Evolutionary conservation across 92 coral and sea anemone genomes (phyloP), one percentile per base, ranked within the genome.

Genomic region (Siderastrea radians): DNA sequence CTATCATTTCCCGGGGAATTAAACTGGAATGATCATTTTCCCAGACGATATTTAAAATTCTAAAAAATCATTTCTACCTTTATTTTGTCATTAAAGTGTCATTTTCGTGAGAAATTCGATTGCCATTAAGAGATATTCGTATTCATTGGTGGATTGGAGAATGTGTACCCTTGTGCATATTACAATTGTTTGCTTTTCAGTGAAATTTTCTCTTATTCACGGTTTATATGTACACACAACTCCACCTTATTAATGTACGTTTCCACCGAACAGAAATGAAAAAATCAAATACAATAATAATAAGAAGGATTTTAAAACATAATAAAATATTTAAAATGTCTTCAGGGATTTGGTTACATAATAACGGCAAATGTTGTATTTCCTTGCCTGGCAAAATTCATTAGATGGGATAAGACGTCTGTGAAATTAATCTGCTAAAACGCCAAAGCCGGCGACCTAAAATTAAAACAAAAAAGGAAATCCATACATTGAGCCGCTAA

Each of bases 211-310:
- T 4, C 4, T 49, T 5, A 9, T 79, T 48, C 49, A 50, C 13
- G 9, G 43, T 43, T 13, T 19, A 68, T 5, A 7, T n/a, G 10
- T 68, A 45, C 73, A 43, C 13, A 9, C 16, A 53, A 49, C 13
- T 62, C 16, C 8, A 15, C 3, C 49, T 63, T 10, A 60, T 79
- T 16, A 77, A 59, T 46, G 55, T 75, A 60, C 55, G 3, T n/a
- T 49, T 3, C 54, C 58, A 17, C 26, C 73, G 17, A 49, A 63
- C 58, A 62, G 83, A 79, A 79, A 79, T 79, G 69, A 79, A 79
- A 64, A 64, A 12, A 1, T 68, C 12, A 68, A 68, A 63, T 15
- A 63, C 1, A 45, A 44, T 46, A 45, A 44, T 46, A 59, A 14
- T 11, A 45, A 47, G 1, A 4, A 38, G 55, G 3, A 61, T 47